Conservation (phyloP, 2,113 vertebrate species). For the Megaleporinus macrocephalus region DNA sequence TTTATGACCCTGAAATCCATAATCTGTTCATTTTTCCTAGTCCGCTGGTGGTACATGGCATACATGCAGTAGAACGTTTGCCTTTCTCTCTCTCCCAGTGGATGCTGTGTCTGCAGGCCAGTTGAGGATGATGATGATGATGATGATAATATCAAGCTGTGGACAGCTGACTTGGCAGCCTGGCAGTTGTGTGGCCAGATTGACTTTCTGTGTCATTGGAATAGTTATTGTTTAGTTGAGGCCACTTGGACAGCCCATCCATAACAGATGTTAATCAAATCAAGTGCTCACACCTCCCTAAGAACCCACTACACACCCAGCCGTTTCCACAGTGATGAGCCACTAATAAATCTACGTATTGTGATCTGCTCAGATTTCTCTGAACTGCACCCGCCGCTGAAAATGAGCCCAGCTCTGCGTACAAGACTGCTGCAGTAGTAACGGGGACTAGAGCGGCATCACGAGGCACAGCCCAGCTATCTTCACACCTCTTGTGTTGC, state of each 20-base stretch:
- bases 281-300: conserved; percentile 17
- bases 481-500: conserved; percentile 45
- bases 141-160: conserved; percentile 43
- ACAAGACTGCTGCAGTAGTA: conserved; percentile 29
- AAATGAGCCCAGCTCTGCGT: conserved; percentile 27
- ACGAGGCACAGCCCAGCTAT: conserved; percentile 26
- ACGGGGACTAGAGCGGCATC: conserved; percentile 27
- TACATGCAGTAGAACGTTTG: not conserved
- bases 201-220: conserved; percentile 62
- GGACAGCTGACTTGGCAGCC: conserved; percentile 64
- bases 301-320: conserved; percentile 43
- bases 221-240: conserved; percentile 60
- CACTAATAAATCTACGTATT: conserved; percentile 52
- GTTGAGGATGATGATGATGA: too few relatives aligned
- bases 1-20: too few relatives aligned
- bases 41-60: not conserved
- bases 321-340: conserved; percentile 44
- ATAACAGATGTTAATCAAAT: conserved; percentile 59
- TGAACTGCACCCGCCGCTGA: conserved; percentile 21
- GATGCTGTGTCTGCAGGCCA: not conserved
- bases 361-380: conserved; percentile 53
- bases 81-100: conserved; percentile 15
- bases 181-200: conserved; percentile 45
- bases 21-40: too few relatives aligned
- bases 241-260: conserved; percentile 43